Percentiles rank a stretch among this genome's conserved stretches.
phyloP scores from a whole-genome alignment of 2,797 vertebrate species.

The Melopsittacus undulatus region DNA sequence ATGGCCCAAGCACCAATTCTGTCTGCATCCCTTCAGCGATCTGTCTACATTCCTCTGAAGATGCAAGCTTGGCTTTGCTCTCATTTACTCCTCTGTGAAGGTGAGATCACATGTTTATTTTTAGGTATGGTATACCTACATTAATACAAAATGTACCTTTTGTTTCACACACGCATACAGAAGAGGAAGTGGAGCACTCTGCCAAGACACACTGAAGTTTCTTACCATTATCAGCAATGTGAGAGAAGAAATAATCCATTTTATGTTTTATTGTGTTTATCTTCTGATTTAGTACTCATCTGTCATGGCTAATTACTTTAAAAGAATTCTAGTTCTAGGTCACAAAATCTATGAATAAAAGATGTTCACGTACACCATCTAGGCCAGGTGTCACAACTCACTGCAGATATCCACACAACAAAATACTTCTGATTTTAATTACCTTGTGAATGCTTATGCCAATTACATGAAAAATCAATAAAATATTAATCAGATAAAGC shows the following conservation, averaged over 20 bases:
- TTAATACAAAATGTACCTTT: constrained; percentile 9
- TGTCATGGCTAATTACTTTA: not conserved
- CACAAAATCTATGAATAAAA: constrained; percentile 24
- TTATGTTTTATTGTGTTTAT: not conserved
- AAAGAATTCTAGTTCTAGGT: constrained; percentile 18
- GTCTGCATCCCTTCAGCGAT: not conserved
- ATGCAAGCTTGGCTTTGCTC: not conserved
- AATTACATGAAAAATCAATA: not conserved
- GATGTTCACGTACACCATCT: not conserved
- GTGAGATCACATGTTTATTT: not conserved
- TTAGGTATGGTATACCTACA: not conserved
- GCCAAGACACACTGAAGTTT: not conserved
- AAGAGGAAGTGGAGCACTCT: not conserved
- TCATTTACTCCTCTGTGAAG: not conserved
- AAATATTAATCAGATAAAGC: not conserved
- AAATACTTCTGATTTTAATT: not conserved
- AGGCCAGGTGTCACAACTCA: not conserved
- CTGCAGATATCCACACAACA: not conserved
- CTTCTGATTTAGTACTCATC: not conserved
- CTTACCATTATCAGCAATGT: not conserved
- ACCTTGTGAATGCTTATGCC: not conserved
- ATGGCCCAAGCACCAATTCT: not conserved
- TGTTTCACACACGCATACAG: not conserved
- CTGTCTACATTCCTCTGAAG: not conserved
- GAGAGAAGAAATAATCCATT: not conserved